These are phyloP conservation scores for Amphipyra berbera DNA, from an alignment of 2,888 invertebrate genomes.

Conservation along the genomic window DNA sequence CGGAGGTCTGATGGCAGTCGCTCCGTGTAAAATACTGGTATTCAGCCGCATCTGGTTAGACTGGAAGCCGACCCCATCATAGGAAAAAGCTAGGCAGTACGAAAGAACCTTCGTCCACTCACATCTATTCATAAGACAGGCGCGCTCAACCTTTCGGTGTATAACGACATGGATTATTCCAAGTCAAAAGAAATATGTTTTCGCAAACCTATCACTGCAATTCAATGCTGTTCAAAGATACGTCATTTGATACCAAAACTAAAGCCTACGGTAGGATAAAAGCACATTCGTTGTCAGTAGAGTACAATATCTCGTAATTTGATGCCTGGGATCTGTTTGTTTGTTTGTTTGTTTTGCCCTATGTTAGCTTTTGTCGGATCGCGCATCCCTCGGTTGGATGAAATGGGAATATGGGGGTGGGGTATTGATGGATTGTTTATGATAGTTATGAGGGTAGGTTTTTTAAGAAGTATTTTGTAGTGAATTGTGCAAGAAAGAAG, in stretches of 20 bases:
- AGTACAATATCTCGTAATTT: constrained; percentile 65
- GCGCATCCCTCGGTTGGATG: constrained; percentile 13
- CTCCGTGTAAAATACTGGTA: no score
- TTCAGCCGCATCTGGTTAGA: no score
- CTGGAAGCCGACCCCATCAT: no score
- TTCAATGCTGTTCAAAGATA: constrained; percentile 24
- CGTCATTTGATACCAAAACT: constrained; percentile 51
- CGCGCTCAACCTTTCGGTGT: no score
- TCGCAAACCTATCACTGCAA: constrained; percentile 33
- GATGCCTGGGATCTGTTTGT: constrained; percentile 63
- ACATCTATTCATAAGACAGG: no score
- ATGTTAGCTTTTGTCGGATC: constrained; percentile 43
- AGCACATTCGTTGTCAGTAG: constrained; percentile 27
- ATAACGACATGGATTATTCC: no score
- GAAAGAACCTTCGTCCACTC: no score
- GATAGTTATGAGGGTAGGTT: constrained; percentile 2
- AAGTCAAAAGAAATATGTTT: constrained; percentile 21
- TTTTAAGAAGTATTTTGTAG: background rate
- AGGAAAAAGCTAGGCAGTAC: no score
- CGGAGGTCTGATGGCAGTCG: no score
- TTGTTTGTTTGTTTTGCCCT: constrained; percentile 63
- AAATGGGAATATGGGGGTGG: constrained; percentile 25
- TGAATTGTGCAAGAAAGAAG: no score
- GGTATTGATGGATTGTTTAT: constrained; percentile 30
- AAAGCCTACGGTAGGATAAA: constrained; percentile 31